Evolutionary conservation across 2,113 vertebrate species (phyloP), one percentile per base, ranked within the genome.

Genomic region (Panurus biarmicus): DNA sequence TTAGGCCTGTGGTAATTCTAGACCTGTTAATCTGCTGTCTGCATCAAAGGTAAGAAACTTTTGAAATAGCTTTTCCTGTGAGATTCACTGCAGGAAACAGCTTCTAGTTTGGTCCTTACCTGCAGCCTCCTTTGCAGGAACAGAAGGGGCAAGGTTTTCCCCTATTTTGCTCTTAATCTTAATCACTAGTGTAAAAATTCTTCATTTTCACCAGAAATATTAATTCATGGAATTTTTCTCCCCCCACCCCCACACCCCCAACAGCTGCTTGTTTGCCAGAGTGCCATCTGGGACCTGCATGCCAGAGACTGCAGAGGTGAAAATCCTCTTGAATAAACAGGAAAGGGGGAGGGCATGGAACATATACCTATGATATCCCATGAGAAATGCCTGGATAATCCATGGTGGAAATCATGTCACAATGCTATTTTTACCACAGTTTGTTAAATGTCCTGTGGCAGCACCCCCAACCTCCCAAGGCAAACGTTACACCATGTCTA

Each of bases 301-400:
- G 56, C 60, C 45, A 14, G 56, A 50, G 56, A 65, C 51, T 2
- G 2, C 18, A 14, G 73, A 66, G 64, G 76, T 87, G 76, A 94
- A 91, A 96, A 89, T 71, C 42, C 56, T 9, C 56, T 56, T 74
- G 35, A 66, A 84, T 57, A 81, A 89, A 89, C 47, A 87, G 65
- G 74, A 81, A 87, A 57, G 22, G 31, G 77, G 24, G 17, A 77
- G 20, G 35, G 16, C 65, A 81, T 11, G 40, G 81, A 78, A 74
- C 24, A 20, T 12, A 60, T 10, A 51, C 36, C 40, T 90, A 7
- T 0, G 4, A 31, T 10, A 66, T 61, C n/a, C 64, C n/a, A 12
- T 35, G 65, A 50, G 69, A 91, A 77, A 73, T 36, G 42, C 54
- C 84, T 61, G n/a, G 17, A 10, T 76, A 83, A 90, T 53, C 58